Percentiles rank a stretch among this genome's conserved stretches.
These are phyloP conservation scores for Harpalus rubripes DNA, from an alignment of 2,888 invertebrate species.

Conservation along the genomic window DNA sequence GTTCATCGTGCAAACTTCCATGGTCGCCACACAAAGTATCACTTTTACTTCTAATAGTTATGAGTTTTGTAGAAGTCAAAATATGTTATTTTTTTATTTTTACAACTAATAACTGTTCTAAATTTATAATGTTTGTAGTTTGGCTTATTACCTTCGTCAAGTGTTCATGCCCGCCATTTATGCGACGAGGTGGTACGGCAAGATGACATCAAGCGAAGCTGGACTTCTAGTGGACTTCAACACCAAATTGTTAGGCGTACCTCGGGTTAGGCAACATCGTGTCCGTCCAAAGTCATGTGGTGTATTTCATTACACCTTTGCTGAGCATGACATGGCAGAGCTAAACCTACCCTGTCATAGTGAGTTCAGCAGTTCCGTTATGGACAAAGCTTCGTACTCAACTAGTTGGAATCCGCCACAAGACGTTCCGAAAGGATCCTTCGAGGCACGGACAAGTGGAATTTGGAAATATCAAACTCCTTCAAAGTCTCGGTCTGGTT, in stretches of 20 bases:
- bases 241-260: constrained; percentile 72
- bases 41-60: too few species aligned
- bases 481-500: neutral
- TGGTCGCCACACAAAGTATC: too few species aligned
- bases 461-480: constrained; percentile 63
- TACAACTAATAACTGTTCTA: neutral
- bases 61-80: too few species aligned
- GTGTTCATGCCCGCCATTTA: constrained; percentile 34
- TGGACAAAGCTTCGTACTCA: constrained; percentile 68
- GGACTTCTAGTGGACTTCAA: constrained; percentile 72
- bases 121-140: constrained; percentile 10
- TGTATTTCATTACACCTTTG: constrained; percentile 55
- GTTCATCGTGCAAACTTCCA: too few species aligned
- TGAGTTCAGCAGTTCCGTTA: constrained; percentile 64
- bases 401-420: constrained; percentile 52
- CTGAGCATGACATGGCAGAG: constrained; percentile 63
- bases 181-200: constrained; percentile 72
- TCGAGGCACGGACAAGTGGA: neutral
- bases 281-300: constrained; percentile 64
- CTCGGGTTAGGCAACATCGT: constrained; percentile 71
- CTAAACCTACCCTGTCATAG: constrained; percentile 69
- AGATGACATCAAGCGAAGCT: constrained; percentile 69
- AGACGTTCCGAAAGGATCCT: neutral
- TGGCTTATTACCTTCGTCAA: constrained; percentile 38
- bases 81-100: neutral